Conservation (phyloP, 2,797 vertebrate species). For the Cossypha polioptera region DNA sequence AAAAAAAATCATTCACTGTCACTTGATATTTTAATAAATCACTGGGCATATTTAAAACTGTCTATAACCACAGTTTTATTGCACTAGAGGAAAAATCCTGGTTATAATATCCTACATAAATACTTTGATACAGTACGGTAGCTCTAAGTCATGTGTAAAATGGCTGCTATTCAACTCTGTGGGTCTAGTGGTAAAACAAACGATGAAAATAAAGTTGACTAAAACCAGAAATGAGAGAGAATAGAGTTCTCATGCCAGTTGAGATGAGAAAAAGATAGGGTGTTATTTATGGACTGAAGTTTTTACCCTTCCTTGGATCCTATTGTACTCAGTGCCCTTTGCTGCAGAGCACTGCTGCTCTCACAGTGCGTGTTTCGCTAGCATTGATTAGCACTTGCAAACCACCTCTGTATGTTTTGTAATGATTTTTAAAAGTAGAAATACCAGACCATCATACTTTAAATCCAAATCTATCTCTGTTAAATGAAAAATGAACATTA, state of each 20-base stretch:
- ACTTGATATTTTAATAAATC: not conserved
- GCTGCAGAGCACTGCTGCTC: not conserved
- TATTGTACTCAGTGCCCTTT: not conserved
- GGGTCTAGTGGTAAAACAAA: not conserved
- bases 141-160: not conserved
- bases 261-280: not conserved
- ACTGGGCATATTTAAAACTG: not conserved
- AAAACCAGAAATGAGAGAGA: not conserved
- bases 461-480: conserved; percentile 21
- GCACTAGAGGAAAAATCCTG: not conserved
- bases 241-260: not conserved
- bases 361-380: not conserved
- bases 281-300: not conserved
- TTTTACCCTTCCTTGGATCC: not conserved
- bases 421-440: conserved; percentile 13
- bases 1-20: not conserved
- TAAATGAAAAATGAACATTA: conserved; percentile 19
- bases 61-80: not conserved
- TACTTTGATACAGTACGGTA: not conserved
- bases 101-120: not conserved
- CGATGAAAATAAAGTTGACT: not conserved
- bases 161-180: not conserved
- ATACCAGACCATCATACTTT: not conserved
- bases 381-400: not conserved
- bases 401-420: not conserved